Percentiles rank a stretch among this genome's conserved stretches.
Evolutionary conservation across 2,797 vertebrate genomes (phyloP).

Genomic region (Euthynnus affinis): DNA sequence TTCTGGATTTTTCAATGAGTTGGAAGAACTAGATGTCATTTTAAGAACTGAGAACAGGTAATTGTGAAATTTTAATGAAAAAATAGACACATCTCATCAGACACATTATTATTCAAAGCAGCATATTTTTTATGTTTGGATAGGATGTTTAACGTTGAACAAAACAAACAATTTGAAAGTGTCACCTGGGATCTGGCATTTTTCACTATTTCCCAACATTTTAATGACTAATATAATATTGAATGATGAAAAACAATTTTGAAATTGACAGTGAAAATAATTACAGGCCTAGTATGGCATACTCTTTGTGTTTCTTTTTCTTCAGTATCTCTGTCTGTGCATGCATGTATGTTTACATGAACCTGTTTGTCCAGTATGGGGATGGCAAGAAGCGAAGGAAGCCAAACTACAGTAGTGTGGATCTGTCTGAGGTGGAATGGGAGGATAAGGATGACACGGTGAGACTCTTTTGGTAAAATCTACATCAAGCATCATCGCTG

Average conservation of each 20-base stretch:
- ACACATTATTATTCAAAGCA: too few species aligned
- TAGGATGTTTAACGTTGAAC: not conserved
- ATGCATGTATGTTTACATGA: slow-evolving; percentile 38
- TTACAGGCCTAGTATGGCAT: not conserved
- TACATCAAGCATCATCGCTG: not conserved
- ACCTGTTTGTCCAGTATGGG: slow-evolving; percentile 89
- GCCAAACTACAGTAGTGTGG: slow-evolving; percentile 97
- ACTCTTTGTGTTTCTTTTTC: slow-evolving; percentile 4
- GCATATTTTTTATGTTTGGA: too few species aligned
- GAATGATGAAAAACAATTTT: not conserved
- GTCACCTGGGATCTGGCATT: not conserved
- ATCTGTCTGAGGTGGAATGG: slow-evolving; percentile 98
- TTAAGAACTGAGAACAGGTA: too few species aligned
- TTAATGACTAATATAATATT: not conserved
- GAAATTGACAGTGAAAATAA: not conserved
- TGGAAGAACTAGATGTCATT: too few species aligned
- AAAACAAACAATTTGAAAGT: not conserved
- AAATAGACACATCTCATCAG: too few species aligned
- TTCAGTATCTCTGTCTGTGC: slow-evolving; percentile 28
- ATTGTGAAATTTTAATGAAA: too few species aligned
- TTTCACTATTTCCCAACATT: too few species aligned
- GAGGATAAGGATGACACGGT: slow-evolving; percentile 94
- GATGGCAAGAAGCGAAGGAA: slow-evolving; percentile 95
- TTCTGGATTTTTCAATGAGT: too few species aligned
- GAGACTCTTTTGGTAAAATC: slow-evolving; percentile 45